Percentiles rank a stretch among this genome's conserved stretches.
These are phyloP conservation scores for Anastatus disparis DNA, from an alignment of 1,140 invertebrate genomes.

Conservation along the genomic window DNA sequence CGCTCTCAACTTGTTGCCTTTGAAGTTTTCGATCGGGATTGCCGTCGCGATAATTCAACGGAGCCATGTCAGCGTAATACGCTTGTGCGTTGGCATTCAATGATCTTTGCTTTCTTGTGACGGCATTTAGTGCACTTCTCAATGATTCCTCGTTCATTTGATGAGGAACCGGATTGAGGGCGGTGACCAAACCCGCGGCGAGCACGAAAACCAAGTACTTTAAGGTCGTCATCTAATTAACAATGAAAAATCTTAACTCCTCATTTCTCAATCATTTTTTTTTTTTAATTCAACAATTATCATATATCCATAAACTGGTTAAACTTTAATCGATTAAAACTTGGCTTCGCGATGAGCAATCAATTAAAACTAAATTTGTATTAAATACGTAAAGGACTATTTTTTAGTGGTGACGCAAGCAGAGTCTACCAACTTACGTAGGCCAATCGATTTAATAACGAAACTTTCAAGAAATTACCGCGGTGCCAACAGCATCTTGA, in stretches of 20 bases:
- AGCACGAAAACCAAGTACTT: slow-evolving; percentile 32
- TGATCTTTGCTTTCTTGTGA: slow-evolving; percentile 64
- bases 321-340: too few species aligned
- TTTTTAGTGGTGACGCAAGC: too few species aligned
- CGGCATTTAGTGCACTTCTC: slow-evolving; percentile 60
- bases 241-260: not conserved
- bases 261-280: too few species aligned
- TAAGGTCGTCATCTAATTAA: slow-evolving; percentile 1
- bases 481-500: too few species aligned
- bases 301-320: too few species aligned
- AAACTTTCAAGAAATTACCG: too few species aligned
- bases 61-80: slow-evolving; percentile 53
- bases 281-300: too few species aligned
- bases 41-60: slow-evolving; percentile 55
- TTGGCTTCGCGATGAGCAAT: too few species aligned
- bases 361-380: too few species aligned
- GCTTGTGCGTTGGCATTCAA: slow-evolving; percentile 52
- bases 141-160: slow-evolving; percentile 58
- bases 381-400: too few species aligned
- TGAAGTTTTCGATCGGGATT: slow-evolving; percentile 50
- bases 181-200: slow-evolving; percentile 43
- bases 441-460: too few species aligned
- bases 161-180: slow-evolving; percentile 45
- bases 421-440: too few species aligned
- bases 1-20: slow-evolving; percentile 48